Percentiles rank a stretch among this genome's conserved stretches.
Evolutionary conservation across 2,113 vertebrate species (phyloP).

Genomic region (Balaeniceps rex): DNA sequence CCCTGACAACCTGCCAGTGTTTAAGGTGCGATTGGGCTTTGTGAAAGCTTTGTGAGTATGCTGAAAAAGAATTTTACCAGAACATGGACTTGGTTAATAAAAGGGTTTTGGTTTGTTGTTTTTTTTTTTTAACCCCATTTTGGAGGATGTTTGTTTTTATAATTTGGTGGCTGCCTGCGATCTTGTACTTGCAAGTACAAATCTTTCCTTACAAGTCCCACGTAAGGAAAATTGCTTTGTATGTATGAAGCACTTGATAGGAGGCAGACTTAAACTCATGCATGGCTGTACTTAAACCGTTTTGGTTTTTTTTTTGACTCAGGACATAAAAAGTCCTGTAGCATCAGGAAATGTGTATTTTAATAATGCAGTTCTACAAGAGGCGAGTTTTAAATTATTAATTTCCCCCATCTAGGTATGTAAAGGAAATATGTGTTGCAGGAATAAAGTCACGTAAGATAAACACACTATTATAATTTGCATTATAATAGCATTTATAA

Average conservation of each 20-base stretch:
- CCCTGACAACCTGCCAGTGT: not conserved
- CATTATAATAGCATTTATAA: not conserved
- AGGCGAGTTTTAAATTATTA: not conserved
- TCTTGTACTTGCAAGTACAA: not conserved
- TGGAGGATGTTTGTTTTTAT: not conserved
- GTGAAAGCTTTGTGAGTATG: not conserved
- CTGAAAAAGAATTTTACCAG: not conserved
- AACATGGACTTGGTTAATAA: not conserved
- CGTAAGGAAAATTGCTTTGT: not conserved
- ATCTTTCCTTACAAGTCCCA: not conserved
- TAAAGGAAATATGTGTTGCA: not conserved
- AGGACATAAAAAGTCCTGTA: not conserved
- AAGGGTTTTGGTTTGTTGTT: not conserved
- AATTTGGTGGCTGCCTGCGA: not conserved
- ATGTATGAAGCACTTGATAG: not conserved
- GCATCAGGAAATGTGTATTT: not conserved
- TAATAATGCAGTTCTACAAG: not conserved
- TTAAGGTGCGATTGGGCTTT: not conserved
- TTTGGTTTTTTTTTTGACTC: not conserved
- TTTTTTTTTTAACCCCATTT: not conserved
- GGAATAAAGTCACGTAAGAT: not conserved
- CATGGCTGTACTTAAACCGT: not conserved
- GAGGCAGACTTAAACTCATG: not conserved
- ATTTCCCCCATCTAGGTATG: not conserved
- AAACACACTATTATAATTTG: not conserved